Evolutionary conservation across 2,888 invertebrate species (phyloP).

Genomic region (Sturmia bella): DNA sequence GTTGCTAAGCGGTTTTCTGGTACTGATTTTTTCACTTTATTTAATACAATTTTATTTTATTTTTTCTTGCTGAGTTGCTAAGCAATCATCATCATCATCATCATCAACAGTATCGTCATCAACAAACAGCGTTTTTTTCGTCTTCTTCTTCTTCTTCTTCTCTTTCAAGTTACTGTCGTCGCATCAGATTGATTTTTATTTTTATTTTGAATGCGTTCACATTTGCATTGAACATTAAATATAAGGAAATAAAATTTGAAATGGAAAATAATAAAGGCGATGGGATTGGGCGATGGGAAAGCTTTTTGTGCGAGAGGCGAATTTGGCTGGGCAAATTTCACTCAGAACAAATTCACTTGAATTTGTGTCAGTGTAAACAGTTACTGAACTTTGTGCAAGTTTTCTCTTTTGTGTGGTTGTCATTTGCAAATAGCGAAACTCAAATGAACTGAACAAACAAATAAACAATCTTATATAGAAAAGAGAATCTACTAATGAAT

Average conservation of each 20-base stretch:
- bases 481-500: constrained; percentile 52
- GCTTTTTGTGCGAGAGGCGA: too few species aligned
- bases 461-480: constrained; percentile 25
- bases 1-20: constrained; percentile 65
- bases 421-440: constrained; percentile 52
- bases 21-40: constrained; percentile 39
- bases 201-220: constrained; percentile 10
- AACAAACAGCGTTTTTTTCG: not conserved
- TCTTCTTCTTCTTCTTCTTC: not conserved
- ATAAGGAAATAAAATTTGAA: not conserved
- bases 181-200: constrained; percentile 15
- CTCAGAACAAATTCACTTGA: not conserved
- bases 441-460: constrained; percentile 14
- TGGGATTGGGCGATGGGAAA: too few species aligned
- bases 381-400: constrained; percentile 1
- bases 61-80: constrained; percentile 55
- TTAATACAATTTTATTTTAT: constrained; percentile 40
- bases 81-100: constrained; percentile 55
- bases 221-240: not conserved
- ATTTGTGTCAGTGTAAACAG: constrained; percentile 13
- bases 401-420: constrained; percentile 19
- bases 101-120: constrained; percentile 40
- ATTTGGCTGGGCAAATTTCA: too few species aligned
- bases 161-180: constrained; percentile 39
- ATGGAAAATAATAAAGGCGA: not conserved